phyloP scores from a whole-genome alignment of 2,888 invertebrate genomes.

The Cheilosia variabilis region DNA sequence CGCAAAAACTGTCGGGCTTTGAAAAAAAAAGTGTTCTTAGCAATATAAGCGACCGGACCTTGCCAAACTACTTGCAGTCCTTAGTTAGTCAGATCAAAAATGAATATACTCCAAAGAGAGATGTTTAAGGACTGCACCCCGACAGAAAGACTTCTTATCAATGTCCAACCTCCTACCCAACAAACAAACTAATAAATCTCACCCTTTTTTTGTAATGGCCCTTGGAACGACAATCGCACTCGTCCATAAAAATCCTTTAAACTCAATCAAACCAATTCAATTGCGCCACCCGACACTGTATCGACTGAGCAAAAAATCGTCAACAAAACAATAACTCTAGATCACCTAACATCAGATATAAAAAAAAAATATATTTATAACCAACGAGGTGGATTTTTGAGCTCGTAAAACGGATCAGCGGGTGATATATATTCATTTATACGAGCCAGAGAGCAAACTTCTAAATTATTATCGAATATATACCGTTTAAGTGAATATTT shows the following conservation, averaged over 20 bases:
- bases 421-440: conserved; percentile 56
- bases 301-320: not conserved
- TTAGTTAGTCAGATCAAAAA: too few species aligned
- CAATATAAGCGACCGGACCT: too few species aligned
- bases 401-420: conserved; percentile 49
- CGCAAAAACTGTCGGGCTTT: too few species aligned
- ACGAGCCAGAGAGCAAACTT: conserved; percentile 26
- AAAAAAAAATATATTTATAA: conserved; percentile 2
- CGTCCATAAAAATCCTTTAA: conserved; percentile 12
- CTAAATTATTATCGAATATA: conserved; percentile 47
- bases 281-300: conserved; percentile 23
- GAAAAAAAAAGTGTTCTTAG: too few species aligned
- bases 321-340: conserved; percentile 31
- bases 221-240: too few species aligned
- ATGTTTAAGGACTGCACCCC: too few species aligned
- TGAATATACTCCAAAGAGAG: too few species aligned
- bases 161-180: too few species aligned
- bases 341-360: conserved; percentile 15
- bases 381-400: conserved; percentile 26
- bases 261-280: conserved; percentile 41
- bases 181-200: too few species aligned
- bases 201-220: too few species aligned
- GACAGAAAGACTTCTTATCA: too few species aligned
- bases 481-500: conserved; percentile 26
- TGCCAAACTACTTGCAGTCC: too few species aligned